phyloP scores from a whole-genome alignment of 2,113 vertebrate genomes.

The Aptenodytes forsteri region DNA sequence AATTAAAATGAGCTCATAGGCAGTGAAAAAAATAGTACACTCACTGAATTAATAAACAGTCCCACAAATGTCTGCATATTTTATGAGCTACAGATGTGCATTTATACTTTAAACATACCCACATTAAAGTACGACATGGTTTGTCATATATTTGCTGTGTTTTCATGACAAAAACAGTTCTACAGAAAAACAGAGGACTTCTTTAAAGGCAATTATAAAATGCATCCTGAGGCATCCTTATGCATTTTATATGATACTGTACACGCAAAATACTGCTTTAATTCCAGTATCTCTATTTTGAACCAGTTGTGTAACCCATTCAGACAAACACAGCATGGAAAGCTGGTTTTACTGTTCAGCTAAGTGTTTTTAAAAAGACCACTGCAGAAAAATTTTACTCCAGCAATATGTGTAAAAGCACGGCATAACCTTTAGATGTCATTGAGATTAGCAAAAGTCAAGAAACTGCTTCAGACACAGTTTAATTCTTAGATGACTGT shows the following conservation, averaged over 20 bases:
- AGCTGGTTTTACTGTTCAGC: neutral
- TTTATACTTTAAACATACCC: slow-evolving; percentile 29
- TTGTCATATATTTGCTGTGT: neutral
- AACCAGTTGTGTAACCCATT: neutral
- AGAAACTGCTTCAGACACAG: slow-evolving; percentile 32
- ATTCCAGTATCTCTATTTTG: neutral
- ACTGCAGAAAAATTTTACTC: neutral
- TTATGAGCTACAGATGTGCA: slow-evolving; percentile 55
- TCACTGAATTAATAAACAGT: slow-evolving; percentile 46
- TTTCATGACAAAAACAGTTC: slow-evolving; percentile 36
- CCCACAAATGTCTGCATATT: slow-evolving; percentile 38
- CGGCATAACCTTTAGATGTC: slow-evolving; percentile 9
- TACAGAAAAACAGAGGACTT: neutral
- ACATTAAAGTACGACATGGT: neutral
- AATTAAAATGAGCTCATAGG: slow-evolving; percentile 16
- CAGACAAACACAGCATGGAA: neutral
- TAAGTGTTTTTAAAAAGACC: neutral
- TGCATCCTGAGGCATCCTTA: neutral
- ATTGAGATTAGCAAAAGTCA: slow-evolving; percentile 11
- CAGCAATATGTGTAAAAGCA: neutral
- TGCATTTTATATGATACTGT: neutral
- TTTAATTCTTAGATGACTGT: slow-evolving; percentile 2
- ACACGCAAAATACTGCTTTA: neutral
- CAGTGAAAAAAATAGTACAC: neutral
- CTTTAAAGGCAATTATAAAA: slow-evolving; percentile 28